These are phyloP conservation scores for Agrypnia vestita DNA, from an alignment of 1,140 invertebrate genomes.

Conservation along the genomic window DNA sequence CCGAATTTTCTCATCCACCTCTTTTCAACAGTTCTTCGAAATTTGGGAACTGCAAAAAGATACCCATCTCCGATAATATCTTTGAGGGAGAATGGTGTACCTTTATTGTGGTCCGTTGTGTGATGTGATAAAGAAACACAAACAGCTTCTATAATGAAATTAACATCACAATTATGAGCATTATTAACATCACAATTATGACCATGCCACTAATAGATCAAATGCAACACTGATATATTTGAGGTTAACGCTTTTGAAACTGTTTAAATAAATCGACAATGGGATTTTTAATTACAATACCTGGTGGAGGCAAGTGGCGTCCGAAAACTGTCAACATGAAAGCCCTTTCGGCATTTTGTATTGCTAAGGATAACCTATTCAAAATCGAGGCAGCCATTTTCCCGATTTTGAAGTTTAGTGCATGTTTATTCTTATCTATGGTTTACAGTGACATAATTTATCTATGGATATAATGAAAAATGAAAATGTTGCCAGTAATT, in stretches of 20 bases:
- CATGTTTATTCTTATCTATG: background rate
- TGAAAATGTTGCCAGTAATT: no score
- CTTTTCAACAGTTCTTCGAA: conserved; percentile 82
- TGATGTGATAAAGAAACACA: conserved; percentile 20
- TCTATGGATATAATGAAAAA: no score
- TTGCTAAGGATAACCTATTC: conserved; percentile 1
- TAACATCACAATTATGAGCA: background rate
- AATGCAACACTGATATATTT: background rate
- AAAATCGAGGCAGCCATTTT: conserved; percentile 44
- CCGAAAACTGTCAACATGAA: conserved; percentile 51
- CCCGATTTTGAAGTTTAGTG: background rate
- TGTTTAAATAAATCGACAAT: conserved; percentile 53
- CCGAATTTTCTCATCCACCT: conserved; percentile 83
- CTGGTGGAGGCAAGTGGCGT: conserved; percentile 57
- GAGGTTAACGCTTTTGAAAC: conserved; percentile 5
- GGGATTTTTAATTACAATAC: conserved; percentile 59
- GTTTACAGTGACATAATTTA: background rate
- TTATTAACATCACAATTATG: background rate
- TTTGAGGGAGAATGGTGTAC: conserved; percentile 66
- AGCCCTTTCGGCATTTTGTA: conserved; percentile 38
- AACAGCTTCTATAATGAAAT: conserved; percentile 5
- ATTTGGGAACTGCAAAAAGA: conserved; percentile 87
- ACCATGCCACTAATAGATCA: background rate
- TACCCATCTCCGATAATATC: conserved; percentile 82
- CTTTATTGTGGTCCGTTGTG: background rate